Percentiles rank a stretch among this genome's conserved stretches.
phyloP scores from a whole-genome alignment of 2,888 invertebrate genomes.

The Elmis aenea region DNA sequence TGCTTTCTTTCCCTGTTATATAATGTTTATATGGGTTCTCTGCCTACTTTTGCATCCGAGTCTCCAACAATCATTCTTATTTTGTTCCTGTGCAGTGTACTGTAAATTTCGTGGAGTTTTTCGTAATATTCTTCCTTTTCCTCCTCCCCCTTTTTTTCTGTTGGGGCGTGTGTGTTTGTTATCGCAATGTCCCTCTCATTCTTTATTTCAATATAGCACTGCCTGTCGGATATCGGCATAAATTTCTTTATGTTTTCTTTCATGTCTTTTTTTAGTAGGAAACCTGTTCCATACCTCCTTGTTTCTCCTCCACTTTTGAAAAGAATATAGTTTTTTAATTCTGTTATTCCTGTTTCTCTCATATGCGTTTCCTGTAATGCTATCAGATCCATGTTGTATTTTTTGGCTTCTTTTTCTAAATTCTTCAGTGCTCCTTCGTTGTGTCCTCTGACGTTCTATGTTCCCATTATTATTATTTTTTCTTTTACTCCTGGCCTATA shows the following conservation, averaged over 20 bases:
- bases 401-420: constrained; percentile 1
- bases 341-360: neutral
- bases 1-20: constrained; percentile 18
- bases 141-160: constrained; percentile 22
- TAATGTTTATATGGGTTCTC: constrained; percentile 17
- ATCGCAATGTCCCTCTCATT: constrained; percentile 18
- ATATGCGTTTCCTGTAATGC: constrained; percentile 1
- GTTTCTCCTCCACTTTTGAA: constrained; percentile 2
- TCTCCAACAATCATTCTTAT: constrained; percentile 21
- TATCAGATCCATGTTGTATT: neutral
- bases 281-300: constrained; percentile 3
- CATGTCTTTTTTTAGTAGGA: constrained; percentile 5
- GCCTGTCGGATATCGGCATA: constrained; percentile 18
- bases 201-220: constrained; percentile 21
- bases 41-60: constrained; percentile 22
- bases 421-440: too few species aligned
- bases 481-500: too few species aligned
- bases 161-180: constrained; percentile 22
- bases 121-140: constrained; percentile 21
- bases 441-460: too few species aligned
- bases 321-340: neutral
- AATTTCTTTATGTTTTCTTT: constrained; percentile 10
- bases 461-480: too few species aligned
- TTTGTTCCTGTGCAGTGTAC: constrained; percentile 15
- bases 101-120: constrained; percentile 12